Evolutionary conservation across 2,797 vertebrate species (phyloP).

Genomic region (Jordanella pulchra): DNA sequence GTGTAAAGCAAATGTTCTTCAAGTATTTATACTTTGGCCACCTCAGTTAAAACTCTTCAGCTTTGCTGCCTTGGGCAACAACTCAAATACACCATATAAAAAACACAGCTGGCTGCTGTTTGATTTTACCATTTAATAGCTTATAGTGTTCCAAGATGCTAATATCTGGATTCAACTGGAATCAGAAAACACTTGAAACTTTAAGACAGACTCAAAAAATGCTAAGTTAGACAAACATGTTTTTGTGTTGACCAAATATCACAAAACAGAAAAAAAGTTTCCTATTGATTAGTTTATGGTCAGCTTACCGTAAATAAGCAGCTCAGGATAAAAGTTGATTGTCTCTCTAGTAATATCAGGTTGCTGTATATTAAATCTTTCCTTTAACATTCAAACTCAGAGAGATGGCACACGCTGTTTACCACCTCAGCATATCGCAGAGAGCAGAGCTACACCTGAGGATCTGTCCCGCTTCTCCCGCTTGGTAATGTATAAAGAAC

Average conservation of each 20-base stretch:
- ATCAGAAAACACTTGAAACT: background rate
- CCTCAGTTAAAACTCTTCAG: no score
- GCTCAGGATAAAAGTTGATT: background rate
- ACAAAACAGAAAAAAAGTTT: no score
- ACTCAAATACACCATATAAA: background rate
- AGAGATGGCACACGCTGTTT: conserved; percentile 78
- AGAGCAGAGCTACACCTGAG: conserved; percentile 81
- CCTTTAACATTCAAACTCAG: conserved; percentile 53
- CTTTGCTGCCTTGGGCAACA: background rate
- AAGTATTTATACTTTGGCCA: no score
- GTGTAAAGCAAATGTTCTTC: no score
- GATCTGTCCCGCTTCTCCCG: conserved; percentile 85
- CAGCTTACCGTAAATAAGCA: background rate
- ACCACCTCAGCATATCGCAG: conserved; percentile 78
- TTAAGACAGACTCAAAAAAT: no score
- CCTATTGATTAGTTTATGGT: background rate
- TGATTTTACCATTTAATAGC: background rate
- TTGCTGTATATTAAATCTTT: conserved; percentile 27
- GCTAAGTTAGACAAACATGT: background rate
- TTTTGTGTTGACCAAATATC: background rate
- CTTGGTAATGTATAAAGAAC: conserved; percentile 79
- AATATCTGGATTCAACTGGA: background rate
- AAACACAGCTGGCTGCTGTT: background rate
- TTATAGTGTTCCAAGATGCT: no score
- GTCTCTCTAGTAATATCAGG: background rate